Conservation (phyloP, 2,113 vertebrate genomes). For the Poicephalus gulielmi region DNA sequence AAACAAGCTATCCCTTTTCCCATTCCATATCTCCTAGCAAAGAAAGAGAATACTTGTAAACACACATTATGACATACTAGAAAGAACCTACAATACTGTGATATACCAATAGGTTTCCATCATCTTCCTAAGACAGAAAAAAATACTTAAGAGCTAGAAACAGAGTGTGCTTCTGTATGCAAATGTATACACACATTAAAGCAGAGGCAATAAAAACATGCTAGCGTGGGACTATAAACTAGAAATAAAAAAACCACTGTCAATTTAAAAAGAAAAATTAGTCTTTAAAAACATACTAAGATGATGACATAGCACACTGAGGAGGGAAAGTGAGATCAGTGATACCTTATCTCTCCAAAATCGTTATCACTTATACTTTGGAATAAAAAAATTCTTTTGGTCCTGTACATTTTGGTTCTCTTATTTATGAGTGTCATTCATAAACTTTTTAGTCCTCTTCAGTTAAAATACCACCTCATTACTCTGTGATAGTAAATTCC, state of each 20-base stretch:
- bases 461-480: neutral
- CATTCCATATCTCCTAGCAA: neutral
- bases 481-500: neutral
- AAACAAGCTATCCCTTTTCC: neutral
- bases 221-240: neutral
- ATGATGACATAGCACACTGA: neutral
- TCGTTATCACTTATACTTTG: neutral
- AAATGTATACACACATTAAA: fast-evolving
- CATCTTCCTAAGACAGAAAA: neutral
- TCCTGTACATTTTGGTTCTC: neutral
- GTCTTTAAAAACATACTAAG: neutral
- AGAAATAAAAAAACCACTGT: neutral
- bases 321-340: neutral
- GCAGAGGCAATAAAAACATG: constrained; percentile 2
- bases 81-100: neutral
- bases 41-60: neutral
- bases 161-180: neutral
- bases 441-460: neutral
- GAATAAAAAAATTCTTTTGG: neutral
- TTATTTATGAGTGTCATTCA: neutral
- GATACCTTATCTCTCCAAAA: neutral
- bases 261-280: neutral
- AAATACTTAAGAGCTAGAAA: neutral
- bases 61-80: neutral
- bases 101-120: neutral